Evolutionary conservation across 2,888 invertebrate genomes (phyloP).

Genomic region (Philaethria dido): DNA sequence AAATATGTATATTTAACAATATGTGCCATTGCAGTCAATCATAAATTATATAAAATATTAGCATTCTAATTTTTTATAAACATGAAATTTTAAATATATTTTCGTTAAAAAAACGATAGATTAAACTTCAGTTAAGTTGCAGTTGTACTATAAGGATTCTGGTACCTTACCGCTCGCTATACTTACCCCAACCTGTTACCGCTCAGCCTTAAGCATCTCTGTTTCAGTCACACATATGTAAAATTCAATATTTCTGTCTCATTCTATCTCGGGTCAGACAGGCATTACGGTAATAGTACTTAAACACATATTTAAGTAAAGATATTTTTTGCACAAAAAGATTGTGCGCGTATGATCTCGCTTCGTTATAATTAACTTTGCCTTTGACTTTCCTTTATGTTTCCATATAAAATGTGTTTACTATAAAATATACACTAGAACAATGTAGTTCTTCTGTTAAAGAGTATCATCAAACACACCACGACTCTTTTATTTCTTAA

Average conservation of each 20-base stretch:
- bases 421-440: not conserved
- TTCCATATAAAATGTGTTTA: constrained; percentile 9
- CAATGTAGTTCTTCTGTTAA: not conserved
- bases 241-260: constrained; percentile 53
- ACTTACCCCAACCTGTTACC: constrained; percentile 81
- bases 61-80: not conserved
- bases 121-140: constrained; percentile 53
- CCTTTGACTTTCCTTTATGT: constrained; percentile 44
- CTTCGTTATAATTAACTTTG: constrained; percentile 46
- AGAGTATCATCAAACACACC: not conserved
- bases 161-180: constrained; percentile 76
- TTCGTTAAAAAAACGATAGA: constrained; percentile 33
- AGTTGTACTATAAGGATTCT: constrained; percentile 63
- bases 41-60: not conserved
- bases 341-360: constrained; percentile 55
- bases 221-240: constrained; percentile 54
- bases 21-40: not conserved
- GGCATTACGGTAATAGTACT: constrained; percentile 82
- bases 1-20: too few species aligned
- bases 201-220: constrained; percentile 69
- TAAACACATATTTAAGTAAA: constrained; percentile 83
- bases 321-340: constrained; percentile 75
- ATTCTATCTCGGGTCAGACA: constrained; percentile 74
- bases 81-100: not conserved
- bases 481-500: too few species aligned